Evolutionary conservation across 2,113 vertebrate species (phyloP).

Genomic region (Centropristis striata): DNA sequence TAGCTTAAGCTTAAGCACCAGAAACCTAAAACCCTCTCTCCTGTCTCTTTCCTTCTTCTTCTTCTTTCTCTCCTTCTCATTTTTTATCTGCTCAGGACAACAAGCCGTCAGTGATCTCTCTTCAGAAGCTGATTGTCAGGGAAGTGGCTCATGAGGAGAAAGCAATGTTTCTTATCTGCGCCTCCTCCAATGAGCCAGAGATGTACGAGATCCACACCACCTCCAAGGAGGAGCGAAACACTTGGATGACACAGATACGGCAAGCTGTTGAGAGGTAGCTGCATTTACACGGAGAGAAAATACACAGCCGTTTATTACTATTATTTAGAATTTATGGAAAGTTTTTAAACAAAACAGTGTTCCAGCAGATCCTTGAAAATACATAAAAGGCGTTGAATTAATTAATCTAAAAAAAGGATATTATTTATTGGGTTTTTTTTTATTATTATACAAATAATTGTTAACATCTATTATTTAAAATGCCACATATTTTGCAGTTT

Average conservation of each 20-base stretch:
- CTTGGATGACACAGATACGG: conserved; percentile 94
- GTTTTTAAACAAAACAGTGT: background rate
- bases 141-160: conserved; percentile 97
- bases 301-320: background rate
- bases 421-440: no score
- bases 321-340: background rate
- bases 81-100: conserved; percentile 87
- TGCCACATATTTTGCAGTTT: no score
- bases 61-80: background rate
- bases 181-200: conserved; percentile 93
- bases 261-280: conserved; percentile 94
- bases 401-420: no score
- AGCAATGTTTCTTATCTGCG: conserved; percentile 98
- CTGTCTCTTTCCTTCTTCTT: background rate
- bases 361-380: no score
- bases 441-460: no score
- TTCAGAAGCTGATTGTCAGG: conserved; percentile 96
- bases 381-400: no score
- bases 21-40: background rate
- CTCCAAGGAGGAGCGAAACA: conserved; percentile 95
- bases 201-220: conserved; percentile 97
- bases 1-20: background rate
- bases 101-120: conserved; percentile 93
- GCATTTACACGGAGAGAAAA: background rate
- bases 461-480: no score